These are phyloP conservation scores for Rotaria socialis DNA, from an alignment of 2,888 invertebrate species.

Conservation along the genomic window DNA sequence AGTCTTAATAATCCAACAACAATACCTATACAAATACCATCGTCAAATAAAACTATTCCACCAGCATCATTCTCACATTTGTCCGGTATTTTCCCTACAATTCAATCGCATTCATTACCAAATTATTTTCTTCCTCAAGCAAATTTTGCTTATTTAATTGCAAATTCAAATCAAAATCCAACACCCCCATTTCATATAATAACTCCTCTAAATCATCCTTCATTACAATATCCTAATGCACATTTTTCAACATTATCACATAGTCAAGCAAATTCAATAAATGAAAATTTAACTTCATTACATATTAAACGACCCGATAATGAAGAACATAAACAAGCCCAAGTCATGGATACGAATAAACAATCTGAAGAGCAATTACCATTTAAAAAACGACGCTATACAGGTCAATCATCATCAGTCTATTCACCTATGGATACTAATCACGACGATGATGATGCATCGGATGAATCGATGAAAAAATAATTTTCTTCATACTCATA, in stretches of 20 bases:
- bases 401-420: background rate
- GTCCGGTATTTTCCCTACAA: background rate
- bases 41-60: background rate
- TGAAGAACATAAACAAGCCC: background rate
- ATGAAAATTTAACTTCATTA: background rate
- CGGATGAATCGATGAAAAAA: background rate
- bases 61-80: background rate
- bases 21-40: background rate
- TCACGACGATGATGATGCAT: background rate
- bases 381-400: slow-evolving; percentile 28
- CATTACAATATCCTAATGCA: background rate
- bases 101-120: slow-evolving; percentile 21
- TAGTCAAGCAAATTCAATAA: background rate
- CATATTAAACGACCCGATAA: background rate
- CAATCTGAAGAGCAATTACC: slow-evolving; percentile 13
- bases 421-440: background rate
- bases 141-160: slow-evolving; percentile 27
- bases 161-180: background rate
- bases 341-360: background rate
- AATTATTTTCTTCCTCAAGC: background rate
- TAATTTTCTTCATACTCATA: background rate
- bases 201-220: background rate
- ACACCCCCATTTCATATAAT: background rate
- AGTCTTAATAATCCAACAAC: background rate
- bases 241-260: background rate